Percentiles rank a stretch among this genome's conserved stretches.
Evolutionary conservation across 2,113 vertebrate genomes (phyloP).

Genomic region (Rhipidura dahli): DNA sequence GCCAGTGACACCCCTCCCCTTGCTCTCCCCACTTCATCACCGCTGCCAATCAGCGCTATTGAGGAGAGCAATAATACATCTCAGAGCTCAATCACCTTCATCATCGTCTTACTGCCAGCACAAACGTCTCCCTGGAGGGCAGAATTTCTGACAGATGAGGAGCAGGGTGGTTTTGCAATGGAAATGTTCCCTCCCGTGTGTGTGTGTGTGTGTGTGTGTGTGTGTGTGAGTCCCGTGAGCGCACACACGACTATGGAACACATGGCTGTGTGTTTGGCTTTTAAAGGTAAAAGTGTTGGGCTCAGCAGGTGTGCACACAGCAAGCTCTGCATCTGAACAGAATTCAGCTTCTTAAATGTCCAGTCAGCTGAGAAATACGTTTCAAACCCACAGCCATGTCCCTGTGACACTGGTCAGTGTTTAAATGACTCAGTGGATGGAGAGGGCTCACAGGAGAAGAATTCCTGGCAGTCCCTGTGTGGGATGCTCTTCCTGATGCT

Average conservation of each 20-base stretch:
- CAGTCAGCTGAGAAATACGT: neutral
- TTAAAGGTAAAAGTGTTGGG: neutral
- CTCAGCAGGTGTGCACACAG: neutral
- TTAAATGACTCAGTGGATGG: neutral
- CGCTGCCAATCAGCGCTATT: conserved; percentile 43
- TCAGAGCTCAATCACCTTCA: conserved; percentile 44
- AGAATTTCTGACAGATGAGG: conserved; percentile 16
- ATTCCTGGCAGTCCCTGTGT: rapidly evolving
- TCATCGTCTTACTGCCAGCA: neutral
- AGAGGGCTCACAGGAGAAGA: rapidly evolving
- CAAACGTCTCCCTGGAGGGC: neutral
- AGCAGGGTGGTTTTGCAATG: neutral
- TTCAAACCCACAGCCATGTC: neutral
- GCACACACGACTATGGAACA: neutral
- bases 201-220: neutral
- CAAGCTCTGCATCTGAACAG: neutral
- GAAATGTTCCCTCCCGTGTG: neutral
- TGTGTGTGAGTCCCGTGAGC: neutral
- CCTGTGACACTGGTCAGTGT: neutral
- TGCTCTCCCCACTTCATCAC: conserved; percentile 20
- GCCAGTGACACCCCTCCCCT: neutral
- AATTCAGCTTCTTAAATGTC: neutral
- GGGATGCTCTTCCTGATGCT: neutral
- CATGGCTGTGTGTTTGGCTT: neutral
- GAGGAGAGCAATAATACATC: conserved; percentile 12